Base-by-base conservation (phyloP, 2,113 vertebrate species). In the Eretmochelys imbricata region DNA sequence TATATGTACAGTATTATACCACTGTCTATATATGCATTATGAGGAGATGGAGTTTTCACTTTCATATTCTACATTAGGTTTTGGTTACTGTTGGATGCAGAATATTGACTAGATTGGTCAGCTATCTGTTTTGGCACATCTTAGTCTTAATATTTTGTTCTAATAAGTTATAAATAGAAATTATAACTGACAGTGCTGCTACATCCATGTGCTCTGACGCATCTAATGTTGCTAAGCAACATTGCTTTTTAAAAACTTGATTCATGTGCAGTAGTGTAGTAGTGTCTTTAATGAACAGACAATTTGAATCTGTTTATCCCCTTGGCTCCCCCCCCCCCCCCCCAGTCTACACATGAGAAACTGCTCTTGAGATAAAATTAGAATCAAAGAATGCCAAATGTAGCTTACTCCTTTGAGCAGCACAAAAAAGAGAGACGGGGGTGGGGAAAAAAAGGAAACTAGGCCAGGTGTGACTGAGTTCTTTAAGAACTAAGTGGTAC, bases 401-500 rank as follows among this genome's bases (percentile, higher is more conserved):
- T 2, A 8, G 3, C 9, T 82, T 49, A 38, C 87, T 85, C 80
- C 5, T 10, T 78, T 80, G 29, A 85, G 59, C 57, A 6, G 48
- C 62, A 87, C 78, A 27, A 3, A 14, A 12, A 27, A 8, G 81
- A 22, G 54, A 27, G 55, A 7, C 4, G 25, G 25, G 55, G 55
- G 10, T 27, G 2, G 51, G 25, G 5, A 8, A n/a, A 69, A 62
- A 62, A 69, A 19, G 31, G 65, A 38, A 72, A 38, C 35, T 72
- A 22, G n/a, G n/a, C n/a, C n/a, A n/a, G 4, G 20, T 72, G 65
- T 38, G n/a, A 38, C 8, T 22, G 17, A 16, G 14, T 38, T 10
- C 31, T 69, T 69, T 8, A 69, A 69, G 7, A 38, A 72, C 8
- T 4, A 29, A 87, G 12, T 38, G 24, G 6, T 54, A 1, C 0